Conservation (phyloP, 2,113 vertebrate genomes). For the mouse (Mus musculus) region GRCm39 chr10:15916001-15916500, state of each 20-base stretch:
- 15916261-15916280: not conserved
- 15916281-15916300: not conserved
- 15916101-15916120: not conserved
- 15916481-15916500: not conserved
- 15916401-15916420: not conserved
- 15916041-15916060: not conserved
- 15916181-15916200: not conserved
- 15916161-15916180: not conserved
- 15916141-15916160: not conserved
- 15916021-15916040: not conserved
- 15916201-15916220: not conserved
- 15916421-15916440: not conserved
- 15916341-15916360: not conserved
- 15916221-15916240: not conserved
- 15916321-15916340: not conserved
- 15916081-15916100: not conserved
- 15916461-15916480: not conserved
- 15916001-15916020: not conserved
- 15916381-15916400: fast-evolving
- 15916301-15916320: not conserved
- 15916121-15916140: not conserved
- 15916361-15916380: not conserved
- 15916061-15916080: not conserved
- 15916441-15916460: not conserved
- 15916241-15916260: not conserved